Percentiles rank a stretch among this genome's conserved stretches.
Evolutionary conservation across 1,140 invertebrate genomes (phyloP).

Genomic region (Drosophila ambigua): DNA sequence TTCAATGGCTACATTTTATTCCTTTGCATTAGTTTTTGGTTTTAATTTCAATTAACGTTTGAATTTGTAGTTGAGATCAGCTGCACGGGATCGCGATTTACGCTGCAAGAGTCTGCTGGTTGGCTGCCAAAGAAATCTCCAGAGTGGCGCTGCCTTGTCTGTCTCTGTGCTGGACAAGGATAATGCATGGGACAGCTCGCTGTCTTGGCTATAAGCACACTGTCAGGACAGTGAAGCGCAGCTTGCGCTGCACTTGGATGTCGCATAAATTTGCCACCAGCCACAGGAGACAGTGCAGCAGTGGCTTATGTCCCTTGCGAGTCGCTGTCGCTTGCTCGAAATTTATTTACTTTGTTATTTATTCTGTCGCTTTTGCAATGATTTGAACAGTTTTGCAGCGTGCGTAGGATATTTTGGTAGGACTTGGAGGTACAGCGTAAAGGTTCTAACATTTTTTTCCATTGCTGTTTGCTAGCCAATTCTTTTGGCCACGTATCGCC

Average conservation of each 20-base stretch:
- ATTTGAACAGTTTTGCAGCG: conserved; percentile 47
- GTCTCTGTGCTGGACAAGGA: conserved; percentile 6
- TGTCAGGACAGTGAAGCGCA: conserved; percentile 15
- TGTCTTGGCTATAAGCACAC: conserved; percentile 3
- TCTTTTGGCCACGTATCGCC: conserved; percentile 9
- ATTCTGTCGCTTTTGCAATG: conserved; percentile 67
- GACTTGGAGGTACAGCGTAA: background rate
- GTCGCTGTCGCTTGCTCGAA: conserved; percentile 33
- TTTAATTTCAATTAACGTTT: no score
- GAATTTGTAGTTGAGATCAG: no score
- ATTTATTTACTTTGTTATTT: conserved; percentile 73
- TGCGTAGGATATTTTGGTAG: background rate
- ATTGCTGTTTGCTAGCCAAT: conserved; percentile 29
- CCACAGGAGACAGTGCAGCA: conserved; percentile 12
- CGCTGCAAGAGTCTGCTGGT: no score
- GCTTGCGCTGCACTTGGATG: conserved; percentile 23
- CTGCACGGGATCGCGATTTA: no score
- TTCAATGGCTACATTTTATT: background rate
- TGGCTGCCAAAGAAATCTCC: no score
- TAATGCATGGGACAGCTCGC: conserved; percentile 31
- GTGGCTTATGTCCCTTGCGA: conserved; percentile 55
- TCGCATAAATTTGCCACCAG: conserved; percentile 30
- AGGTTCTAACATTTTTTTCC: background rate
- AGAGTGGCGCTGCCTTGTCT: background rate
- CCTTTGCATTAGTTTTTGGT: background rate